Evolutionary conservation across 2,113 vertebrate genomes (phyloP), one percentile per base, ranked within the genome.

Genomic region (Pycnonotus jocosus): DNA sequence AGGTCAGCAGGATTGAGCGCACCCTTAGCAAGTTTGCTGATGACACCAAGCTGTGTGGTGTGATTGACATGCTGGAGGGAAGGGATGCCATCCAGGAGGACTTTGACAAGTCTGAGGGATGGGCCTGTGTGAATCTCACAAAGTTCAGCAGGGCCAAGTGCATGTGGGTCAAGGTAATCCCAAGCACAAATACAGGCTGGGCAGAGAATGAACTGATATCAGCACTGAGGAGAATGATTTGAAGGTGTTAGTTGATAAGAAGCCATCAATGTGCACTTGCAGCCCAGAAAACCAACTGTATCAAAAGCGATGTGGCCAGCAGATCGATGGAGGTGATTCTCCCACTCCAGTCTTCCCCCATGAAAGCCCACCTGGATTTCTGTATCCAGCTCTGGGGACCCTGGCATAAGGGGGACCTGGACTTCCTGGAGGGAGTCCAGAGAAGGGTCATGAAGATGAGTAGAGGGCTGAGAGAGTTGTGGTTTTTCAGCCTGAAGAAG

Each of bases 321-420:
- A 53, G n/a, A 53, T 13, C 1, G 2, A 17, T 21, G 11, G 23
- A 60, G 22, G 27, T 19, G 47, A 35, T 47, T 70, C 2, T 54
- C 19, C 12, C 15, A 10, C 12, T 70, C 47, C 11, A 11, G 17
- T n/a, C 12, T 19, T 38, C 12, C 37, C 8, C 30, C 33, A 24
- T 45, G 64, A 61, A 53, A 61, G 3, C n/a, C 38, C 12, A 38
- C 38, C 22, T 30, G 47, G 19, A 45, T 5, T 18, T 68, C 17
- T 18, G 27, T 27, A 25, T 37, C 37, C 54, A 60, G 23, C 15
- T n/a, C 73, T 54, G 47, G 24, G 28, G 10, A 28, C 13, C 11
- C 15, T 47, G 57, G 30, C 24, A 30, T 40, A 8, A 54, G 8
- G 5, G 10, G 24, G 7, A 53, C 0, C 0, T 37, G 45, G 18